Conservation (phyloP, 2,888 invertebrate species). For the Tetragonisca angustula region DNA sequence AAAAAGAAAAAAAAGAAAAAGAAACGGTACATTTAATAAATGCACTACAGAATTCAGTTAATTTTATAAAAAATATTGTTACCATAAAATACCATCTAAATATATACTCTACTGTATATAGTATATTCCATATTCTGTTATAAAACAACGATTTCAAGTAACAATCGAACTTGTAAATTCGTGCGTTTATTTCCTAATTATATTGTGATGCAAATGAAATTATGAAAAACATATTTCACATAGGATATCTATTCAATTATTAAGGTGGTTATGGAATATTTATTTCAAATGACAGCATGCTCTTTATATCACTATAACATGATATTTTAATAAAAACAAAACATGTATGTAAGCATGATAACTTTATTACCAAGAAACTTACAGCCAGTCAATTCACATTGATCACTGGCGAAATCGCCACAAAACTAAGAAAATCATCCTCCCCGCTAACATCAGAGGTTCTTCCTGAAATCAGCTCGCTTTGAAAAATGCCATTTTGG, state of each 20-base stretch:
- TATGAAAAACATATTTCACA: constrained; percentile 21
- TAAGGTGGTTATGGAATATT: constrained; percentile 38
- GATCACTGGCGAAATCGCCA: constrained; percentile 74
- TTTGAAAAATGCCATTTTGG: constrained; percentile 59
- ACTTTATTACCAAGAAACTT: constrained; percentile 23
- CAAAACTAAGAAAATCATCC: constrained; percentile 73
- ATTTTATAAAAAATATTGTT: neutral
- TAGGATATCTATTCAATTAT: constrained; percentile 30
- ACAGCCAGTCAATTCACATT: constrained; percentile 64
- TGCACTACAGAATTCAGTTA: neutral
- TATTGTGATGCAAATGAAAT: constrained; percentile 11
- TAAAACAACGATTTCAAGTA: constrained; percentile 12
- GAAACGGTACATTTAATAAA: neutral
- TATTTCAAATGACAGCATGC: constrained; percentile 47
- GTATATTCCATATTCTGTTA: neutral
- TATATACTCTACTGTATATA: neutral
- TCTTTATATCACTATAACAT: constrained; percentile 1
- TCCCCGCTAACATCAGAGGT: constrained; percentile 68
- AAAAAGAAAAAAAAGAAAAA: neutral
- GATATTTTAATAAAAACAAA: neutral
- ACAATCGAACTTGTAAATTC: neutral
- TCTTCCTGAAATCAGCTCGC: constrained; percentile 63
- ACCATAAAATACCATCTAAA: neutral
- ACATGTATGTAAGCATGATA: neutral
- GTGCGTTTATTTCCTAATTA: neutral